Evolutionary conservation across 2,797 vertebrate genomes (phyloP).

Genomic region (Monodelphis domestica): DNA sequence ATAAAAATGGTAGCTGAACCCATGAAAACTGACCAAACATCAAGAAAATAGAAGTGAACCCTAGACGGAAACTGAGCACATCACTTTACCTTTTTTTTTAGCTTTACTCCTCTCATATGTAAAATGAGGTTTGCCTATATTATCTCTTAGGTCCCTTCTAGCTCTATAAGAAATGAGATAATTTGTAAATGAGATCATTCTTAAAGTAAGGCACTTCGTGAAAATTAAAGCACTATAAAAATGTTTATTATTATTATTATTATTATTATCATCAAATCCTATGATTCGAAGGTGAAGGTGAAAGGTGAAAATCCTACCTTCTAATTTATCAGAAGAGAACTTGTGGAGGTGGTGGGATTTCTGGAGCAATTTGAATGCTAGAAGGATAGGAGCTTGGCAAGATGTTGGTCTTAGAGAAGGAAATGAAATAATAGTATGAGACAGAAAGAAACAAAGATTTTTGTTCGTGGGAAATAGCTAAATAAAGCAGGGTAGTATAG

Average conservation of each 20-base stretch:
- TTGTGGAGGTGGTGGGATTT: slow-evolving; percentile 28
- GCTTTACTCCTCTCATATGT: slow-evolving; percentile 25
- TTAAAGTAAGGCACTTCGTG: not conserved
- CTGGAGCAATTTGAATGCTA: slow-evolving; percentile 46
- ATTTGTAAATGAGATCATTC: no score
- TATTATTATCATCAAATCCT: not conserved
- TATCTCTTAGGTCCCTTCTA: no score
- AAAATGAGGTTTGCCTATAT: not conserved
- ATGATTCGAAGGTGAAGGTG: not conserved
- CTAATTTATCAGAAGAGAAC: slow-evolving; percentile 43
- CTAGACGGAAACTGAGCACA: no score
- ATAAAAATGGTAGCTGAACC: no score
- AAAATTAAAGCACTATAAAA: slow-evolving; percentile 22
- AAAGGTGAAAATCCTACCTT: slow-evolving; percentile 43
- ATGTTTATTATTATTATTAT: not conserved
- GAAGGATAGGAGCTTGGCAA: not conserved
- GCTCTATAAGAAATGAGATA: no score
- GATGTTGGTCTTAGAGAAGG: no score
- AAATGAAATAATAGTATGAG: no score
- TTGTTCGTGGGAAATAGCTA: not conserved
- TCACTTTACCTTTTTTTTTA: slow-evolving; percentile 14
- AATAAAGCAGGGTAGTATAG: slow-evolving; percentile 29
- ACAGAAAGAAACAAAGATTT: no score
- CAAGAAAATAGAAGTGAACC: no score
- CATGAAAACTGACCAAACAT: no score